phyloP scores from a whole-genome alignment of 2,888 invertebrate genomes.

The Drosophila maculinotata region DNA sequence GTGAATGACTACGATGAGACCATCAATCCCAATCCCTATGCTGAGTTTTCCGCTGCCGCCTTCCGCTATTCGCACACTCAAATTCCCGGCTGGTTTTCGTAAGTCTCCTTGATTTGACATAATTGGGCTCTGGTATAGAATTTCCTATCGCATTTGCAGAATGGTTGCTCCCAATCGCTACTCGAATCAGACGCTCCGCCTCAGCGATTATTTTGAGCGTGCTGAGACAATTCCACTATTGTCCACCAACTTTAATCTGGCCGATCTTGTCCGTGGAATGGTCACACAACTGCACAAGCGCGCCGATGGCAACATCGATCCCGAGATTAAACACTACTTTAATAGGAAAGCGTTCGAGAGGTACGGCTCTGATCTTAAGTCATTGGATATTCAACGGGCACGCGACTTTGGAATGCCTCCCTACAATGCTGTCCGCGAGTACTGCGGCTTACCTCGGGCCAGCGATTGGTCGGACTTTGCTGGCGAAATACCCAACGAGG shows the following conservation, averaged over 20 bases:
- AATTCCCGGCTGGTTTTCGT: constrained; percentile 86
- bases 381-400: constrained; percentile 79
- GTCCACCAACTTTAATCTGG: constrained; percentile 86
- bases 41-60: constrained; percentile 87
- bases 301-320: constrained; percentile 90
- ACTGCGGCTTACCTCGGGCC: constrained; percentile 76
- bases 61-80: constrained; percentile 87
- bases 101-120: constrained; percentile 58
- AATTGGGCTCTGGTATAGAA: background rate
- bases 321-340: constrained; percentile 78
- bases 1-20: constrained; percentile 86
- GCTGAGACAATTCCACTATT: constrained; percentile 72
- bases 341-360: constrained; percentile 79
- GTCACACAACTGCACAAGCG: constrained; percentile 90
- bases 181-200: constrained; percentile 73
- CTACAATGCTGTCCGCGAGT: constrained; percentile 77
- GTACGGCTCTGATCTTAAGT: constrained; percentile 86
- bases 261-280: constrained; percentile 90
- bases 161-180: constrained; percentile 70
- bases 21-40: constrained; percentile 86
- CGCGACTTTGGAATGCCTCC: constrained; percentile 76
- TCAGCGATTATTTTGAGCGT: constrained; percentile 75
- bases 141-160: constrained; percentile 41
- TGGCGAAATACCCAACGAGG: constrained; percentile 89
- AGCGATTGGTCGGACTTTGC: constrained; percentile 72